Evolutionary conservation across 2,888 invertebrate genomes (phyloP), one percentile per base, ranked within the genome.

Genomic region (Sylvicola fuscatus): DNA sequence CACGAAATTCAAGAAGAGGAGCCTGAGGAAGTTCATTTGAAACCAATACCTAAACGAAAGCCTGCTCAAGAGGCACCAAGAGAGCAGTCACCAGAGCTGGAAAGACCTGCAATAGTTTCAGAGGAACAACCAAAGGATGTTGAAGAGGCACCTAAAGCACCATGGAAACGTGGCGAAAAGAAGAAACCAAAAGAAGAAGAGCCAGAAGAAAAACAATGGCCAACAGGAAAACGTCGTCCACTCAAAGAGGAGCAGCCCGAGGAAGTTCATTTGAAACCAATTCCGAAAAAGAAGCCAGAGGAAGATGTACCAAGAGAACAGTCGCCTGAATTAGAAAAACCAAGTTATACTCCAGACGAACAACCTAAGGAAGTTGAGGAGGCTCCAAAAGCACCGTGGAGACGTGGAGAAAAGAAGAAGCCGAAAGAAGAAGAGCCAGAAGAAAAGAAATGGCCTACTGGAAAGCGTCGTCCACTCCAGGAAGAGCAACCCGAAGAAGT

Each of bases 21-120:
- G 33, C 31, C 34, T 3, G 37, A 67, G 49, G 58, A 64, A 39
- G 56, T 66, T 0, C 49, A 52, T 15, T 51, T 69, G 0, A 68
- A 68, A 39, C 66, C 68, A 2, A 48, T 52, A 7, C 54, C 53
- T 11, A 53, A 53, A 43, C 58, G 62, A 40, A 49, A 54, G 32
- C 61, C 60, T 11, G 59, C 59, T 37, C 5, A 21, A 8, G 21
- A 21, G 8, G 21, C 21, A 21, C 21, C 4, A 21, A 29, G n/a
- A 10, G 29, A 29, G 4, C 29, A 10, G n/a, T 13, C n/a, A 4
- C 28, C 44, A 3, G 48, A 47, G 10, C 21, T 21, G 21, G 21
- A 21, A 21, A 21, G 4, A 21, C 21, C 21, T 21, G 8, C 8
- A 21, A 6, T 21, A 8, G 8, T 21, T 6, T 8, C 21, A 4